Evolutionary conservation across 2,888 invertebrate species (phyloP).

Genomic region (Erebia aethiops): DNA sequence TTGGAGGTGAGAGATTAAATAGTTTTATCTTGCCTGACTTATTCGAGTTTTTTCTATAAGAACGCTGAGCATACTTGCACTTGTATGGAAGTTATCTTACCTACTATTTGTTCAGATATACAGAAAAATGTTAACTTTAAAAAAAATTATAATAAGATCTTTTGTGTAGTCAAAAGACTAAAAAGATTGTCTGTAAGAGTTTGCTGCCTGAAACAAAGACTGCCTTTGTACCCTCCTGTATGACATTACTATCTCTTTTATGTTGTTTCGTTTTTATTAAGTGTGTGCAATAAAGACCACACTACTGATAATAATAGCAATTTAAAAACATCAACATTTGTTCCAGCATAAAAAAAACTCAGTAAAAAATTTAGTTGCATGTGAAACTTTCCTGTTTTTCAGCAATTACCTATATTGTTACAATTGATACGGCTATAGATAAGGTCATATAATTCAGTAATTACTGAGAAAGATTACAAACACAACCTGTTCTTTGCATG

Average conservation of each 20-base stretch:
- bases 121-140: too few relatives aligned
- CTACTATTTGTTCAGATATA: too few relatives aligned
- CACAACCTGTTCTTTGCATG: not conserved
- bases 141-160: too few relatives aligned
- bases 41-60: not conserved
- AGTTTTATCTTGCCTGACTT: not conserved
- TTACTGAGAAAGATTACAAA: not conserved
- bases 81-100: not conserved
- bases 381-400: constrained; percentile 5
- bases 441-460: not conserved
- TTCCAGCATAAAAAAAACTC: not conserved
- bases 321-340: not conserved
- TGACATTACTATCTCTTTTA: too few relatives aligned
- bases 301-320: too few relatives aligned
- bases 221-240: too few relatives aligned
- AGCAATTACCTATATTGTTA: not conserved
- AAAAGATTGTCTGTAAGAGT: too few relatives aligned
- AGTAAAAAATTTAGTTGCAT: not conserved
- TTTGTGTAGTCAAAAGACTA: too few relatives aligned
- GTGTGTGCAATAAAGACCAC: too few relatives aligned
- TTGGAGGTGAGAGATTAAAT: constrained; percentile 2
- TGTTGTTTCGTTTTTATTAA: too few relatives aligned
- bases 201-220: too few relatives aligned
- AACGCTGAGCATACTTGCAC: not conserved
- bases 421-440: not conserved